Conservation (phyloP, 2,888 invertebrate species). For the Tipula unca region DNA sequence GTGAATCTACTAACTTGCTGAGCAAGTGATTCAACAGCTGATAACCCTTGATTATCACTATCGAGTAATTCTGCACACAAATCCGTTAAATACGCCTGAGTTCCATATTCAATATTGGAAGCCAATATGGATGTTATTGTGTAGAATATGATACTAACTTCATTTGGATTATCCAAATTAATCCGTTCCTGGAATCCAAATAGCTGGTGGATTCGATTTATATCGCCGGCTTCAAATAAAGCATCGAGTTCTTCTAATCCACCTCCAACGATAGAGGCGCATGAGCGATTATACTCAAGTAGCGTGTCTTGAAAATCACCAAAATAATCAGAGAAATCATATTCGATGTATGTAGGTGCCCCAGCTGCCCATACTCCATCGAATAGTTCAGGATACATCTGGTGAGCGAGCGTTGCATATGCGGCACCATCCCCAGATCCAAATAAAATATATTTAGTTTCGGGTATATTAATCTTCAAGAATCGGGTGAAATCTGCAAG, state of each 20-base stretch:
- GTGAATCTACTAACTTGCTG: neutral
- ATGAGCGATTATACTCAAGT: neutral
- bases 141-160: neutral
- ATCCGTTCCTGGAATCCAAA: neutral
- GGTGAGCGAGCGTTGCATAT: neutral
- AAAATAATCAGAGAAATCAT: neutral
- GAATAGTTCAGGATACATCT: neutral
- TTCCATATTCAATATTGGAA: neutral
- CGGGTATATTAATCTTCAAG: neutral
- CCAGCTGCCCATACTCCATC: neutral
- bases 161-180: neutral
- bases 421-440: neutral
- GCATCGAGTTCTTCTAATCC: neutral
- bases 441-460: neutral
- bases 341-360: neutral
- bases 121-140: neutral
- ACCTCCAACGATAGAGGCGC: neutral
- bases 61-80: neutral
- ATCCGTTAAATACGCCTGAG: neutral
- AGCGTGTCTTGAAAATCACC: neutral
- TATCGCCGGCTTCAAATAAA: neutral
- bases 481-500: neutral
- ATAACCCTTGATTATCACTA: neutral
- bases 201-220: neutral
- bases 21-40: neutral